phyloP scores from a whole-genome alignment of 2,113 vertebrate genomes.

The Pterocles gutturalis region DNA sequence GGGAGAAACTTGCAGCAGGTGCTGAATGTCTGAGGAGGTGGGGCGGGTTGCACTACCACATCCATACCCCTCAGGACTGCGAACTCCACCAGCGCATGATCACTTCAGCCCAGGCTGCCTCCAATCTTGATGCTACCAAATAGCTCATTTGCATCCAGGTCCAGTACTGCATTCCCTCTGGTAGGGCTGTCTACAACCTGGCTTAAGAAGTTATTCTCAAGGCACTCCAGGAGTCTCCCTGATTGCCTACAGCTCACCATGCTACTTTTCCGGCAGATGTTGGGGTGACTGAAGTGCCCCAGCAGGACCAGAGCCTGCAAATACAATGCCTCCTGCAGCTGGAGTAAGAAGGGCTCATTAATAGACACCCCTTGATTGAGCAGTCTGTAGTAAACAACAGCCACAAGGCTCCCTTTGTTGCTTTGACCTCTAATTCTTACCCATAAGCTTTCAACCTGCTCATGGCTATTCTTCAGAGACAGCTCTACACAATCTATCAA shows the following conservation, averaged over 20 bases:
- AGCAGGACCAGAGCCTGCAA: background rate
- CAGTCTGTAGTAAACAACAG: background rate
- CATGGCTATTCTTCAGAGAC: background rate
- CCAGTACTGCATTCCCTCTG: background rate
- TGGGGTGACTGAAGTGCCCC: background rate
- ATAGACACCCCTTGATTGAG: background rate
- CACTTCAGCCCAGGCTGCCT: background rate
- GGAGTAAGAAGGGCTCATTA: background rate
- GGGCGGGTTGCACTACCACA: too few species aligned
- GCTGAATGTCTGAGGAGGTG: too few species aligned
- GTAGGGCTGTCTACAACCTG: background rate
- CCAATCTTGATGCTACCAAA: background rate
- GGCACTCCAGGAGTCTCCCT: background rate
- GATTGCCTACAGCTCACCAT: background rate
- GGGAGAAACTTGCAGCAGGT: too few species aligned
- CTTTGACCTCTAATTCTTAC: background rate
- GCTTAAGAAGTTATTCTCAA: background rate
- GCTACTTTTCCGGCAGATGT: background rate
- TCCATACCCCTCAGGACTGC: background rate
- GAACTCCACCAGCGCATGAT: background rate
- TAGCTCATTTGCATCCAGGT: background rate
- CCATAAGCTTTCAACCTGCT: background rate
- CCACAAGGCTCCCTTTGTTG: background rate
- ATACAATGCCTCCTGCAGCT: fast-evolving
- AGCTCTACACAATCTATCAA: background rate